Percentiles rank a stretch among this genome's conserved stretches.
Evolutionary conservation across 2,113 vertebrate species (phyloP).

Genomic region (Ranitomeya imitator): DNA sequence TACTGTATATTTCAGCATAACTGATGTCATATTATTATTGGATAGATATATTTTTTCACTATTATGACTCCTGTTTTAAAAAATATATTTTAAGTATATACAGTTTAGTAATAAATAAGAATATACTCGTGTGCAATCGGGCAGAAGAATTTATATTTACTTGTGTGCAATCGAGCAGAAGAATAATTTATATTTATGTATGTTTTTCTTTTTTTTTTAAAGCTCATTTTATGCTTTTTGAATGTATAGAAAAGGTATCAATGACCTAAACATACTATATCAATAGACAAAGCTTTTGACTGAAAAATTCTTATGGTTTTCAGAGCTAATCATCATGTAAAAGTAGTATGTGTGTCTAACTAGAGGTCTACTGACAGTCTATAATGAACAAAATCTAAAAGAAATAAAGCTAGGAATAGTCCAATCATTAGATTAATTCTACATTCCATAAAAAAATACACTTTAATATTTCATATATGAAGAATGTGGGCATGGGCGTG

Average conservation of each 20-base stretch:
- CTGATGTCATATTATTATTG: not conserved
- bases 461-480: constrained; percentile 39
- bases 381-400: not conserved
- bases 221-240: not conserved
- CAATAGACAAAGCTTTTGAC: not conserved
- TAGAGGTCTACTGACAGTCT: constrained; percentile 8
- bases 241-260: not conserved
- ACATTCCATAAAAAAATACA: constrained; percentile 20
- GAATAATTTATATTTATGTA: not conserved
- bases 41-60: not conserved
- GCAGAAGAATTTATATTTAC: too few species aligned
- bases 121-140: not conserved
- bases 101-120: not conserved
- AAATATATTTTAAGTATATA: not conserved
- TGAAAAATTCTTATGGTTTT: not conserved
- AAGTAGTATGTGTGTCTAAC: constrained; percentile 1
- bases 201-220: not conserved
- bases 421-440: constrained; percentile 16
- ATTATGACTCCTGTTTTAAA: not conserved
- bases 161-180: not conserved
- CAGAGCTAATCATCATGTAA: not conserved
- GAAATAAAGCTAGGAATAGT: not conserved
- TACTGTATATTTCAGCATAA: not conserved
- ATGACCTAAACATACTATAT: not conserved
- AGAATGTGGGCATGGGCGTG: constrained; percentile 26